Percentiles rank a stretch among this genome's conserved stretches.
phyloP scores from a whole-genome alignment of 2,113 vertebrate genomes.

The Alligator mississippiensis region DNA sequence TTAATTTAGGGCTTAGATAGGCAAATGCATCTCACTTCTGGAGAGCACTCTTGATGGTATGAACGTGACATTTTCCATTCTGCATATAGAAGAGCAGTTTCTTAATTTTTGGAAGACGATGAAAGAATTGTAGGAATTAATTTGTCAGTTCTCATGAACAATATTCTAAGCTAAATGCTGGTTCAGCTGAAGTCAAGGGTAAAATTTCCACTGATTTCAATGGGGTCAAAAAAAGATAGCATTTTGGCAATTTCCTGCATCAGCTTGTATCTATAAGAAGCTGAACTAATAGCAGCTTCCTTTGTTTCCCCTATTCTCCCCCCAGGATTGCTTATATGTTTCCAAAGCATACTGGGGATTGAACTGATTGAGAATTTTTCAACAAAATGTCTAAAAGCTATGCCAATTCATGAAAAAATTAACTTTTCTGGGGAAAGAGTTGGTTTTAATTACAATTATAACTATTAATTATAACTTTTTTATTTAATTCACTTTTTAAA shows the following conservation, averaged over 20 bases:
- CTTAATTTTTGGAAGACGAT: not conserved
- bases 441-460: not conserved
- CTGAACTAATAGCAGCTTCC: not conserved
- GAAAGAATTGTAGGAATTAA: not conserved
- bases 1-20: slow-evolving; percentile 2
- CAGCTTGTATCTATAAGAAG: not conserved
- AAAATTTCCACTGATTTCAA: not conserved
- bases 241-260: not conserved
- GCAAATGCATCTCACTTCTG: not conserved
- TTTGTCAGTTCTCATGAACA: not conserved
- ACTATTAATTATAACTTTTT: not conserved
- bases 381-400: not conserved
- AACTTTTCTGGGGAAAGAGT: not conserved
- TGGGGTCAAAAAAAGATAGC: not conserved
- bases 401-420: not conserved
- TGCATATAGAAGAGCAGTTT: not conserved
- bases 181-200: not conserved
- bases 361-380: not conserved
- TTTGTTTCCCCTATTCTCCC: not conserved
- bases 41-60: not conserved
- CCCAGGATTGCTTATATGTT: not conserved
- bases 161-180: not conserved
- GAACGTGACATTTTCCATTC: not conserved
- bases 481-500: not conserved
- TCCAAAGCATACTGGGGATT: not conserved